Percentiles rank a stretch among this genome's conserved stretches.
phyloP scores from a whole-genome alignment of 1,140 invertebrate species.

The Meloidogyne floridensis region DNA sequence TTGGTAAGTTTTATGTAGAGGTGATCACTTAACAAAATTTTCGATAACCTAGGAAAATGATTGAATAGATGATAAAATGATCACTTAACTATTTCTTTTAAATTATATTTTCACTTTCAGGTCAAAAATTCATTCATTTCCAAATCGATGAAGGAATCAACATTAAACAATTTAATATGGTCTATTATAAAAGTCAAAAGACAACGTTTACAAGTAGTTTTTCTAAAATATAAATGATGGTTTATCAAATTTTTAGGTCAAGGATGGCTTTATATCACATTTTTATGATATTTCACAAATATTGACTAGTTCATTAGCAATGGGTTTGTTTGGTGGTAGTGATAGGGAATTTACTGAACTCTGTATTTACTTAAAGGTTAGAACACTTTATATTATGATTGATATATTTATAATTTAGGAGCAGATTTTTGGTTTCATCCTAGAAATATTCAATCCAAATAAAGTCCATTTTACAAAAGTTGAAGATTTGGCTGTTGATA shows the following conservation, averaged over 20 bases:
- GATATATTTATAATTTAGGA: conserved; percentile 34
- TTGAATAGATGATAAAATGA: background rate
- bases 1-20: background rate
- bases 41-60: background rate
- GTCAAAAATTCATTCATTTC: conserved; percentile 45
- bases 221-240: background rate
- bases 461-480: conserved; percentile 49
- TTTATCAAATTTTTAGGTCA: conserved; percentile 32
- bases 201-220: conserved; percentile 27
- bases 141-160: conserved; percentile 48
- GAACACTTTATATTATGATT: conserved; percentile 13
- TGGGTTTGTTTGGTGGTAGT: conserved; percentile 50
- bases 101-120: background rate
- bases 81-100: background rate
- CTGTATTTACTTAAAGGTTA: conserved; percentile 49
- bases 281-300: conserved; percentile 57
- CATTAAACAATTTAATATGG: conserved; percentile 54
- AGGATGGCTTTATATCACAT: conserved; percentile 50
- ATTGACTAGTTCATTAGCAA: conserved; percentile 38
- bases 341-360: conserved; percentile 48
- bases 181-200: conserved; percentile 47
- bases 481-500: conserved; percentile 45
- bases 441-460: conserved; percentile 48
- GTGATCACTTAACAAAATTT: background rate
- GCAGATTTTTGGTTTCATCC: conserved; percentile 45